Evolutionary conservation across 2,113 vertebrate species (phyloP).

Genomic region (Dipodomys stephensi): DNA sequence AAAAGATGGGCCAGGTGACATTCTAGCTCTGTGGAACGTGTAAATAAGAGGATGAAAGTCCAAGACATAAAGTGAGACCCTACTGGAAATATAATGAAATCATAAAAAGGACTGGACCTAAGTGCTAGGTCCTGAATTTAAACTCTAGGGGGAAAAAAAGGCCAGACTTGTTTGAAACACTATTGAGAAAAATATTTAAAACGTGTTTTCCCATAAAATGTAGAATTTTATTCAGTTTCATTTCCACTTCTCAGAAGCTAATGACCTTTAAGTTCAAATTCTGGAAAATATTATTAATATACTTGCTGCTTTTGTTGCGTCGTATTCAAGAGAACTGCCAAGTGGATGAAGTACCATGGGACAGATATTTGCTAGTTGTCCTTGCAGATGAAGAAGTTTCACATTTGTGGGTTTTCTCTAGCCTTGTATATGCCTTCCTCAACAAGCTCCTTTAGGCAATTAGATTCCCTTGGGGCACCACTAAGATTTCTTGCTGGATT

Average conservation of each 20-base stretch:
- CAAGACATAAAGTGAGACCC: too few relatives aligned
- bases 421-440: not conserved
- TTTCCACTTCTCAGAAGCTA: conserved; percentile 50
- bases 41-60: too few relatives aligned
- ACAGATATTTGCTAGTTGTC: not conserved
- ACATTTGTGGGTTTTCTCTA: not conserved
- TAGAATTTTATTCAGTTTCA: conserved; percentile 44
- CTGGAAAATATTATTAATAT: conserved; percentile 51
- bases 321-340: not conserved
- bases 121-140: too few relatives aligned
- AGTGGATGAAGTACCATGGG: not conserved
- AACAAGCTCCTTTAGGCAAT: not conserved
- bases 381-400: not conserved
- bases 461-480: not conserved
- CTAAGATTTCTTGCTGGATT: not conserved
- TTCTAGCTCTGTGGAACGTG: too few relatives aligned
- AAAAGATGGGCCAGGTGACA: too few relatives aligned
- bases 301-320: conserved; percentile 2
- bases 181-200: not conserved
- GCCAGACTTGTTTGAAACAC: too few relatives aligned
- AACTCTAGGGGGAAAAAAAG: too few relatives aligned
- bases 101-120: too few relatives aligned
- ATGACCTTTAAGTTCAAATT: conserved; percentile 56
- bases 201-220: conserved; percentile 46
- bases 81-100: too few relatives aligned